phyloP scores from a whole-genome alignment of 1,140 invertebrate species.

The Gryon sp. region DNA sequence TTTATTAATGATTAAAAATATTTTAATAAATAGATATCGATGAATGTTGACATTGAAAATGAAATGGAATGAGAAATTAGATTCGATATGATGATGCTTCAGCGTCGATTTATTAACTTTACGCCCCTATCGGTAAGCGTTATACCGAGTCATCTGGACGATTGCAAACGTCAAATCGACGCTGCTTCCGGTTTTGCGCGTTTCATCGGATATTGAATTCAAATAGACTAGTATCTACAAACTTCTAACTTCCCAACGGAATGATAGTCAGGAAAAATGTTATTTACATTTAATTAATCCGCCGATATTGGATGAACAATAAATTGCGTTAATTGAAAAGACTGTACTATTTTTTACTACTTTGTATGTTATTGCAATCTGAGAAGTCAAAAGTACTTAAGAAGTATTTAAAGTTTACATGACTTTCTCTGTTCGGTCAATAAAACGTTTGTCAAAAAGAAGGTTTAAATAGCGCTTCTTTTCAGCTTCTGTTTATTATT shows the following conservation, averaged over 20 bases:
- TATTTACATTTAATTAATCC: conserved; percentile 44
- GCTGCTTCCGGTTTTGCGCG: conserved; percentile 46
- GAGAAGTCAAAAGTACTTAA: too few species aligned
- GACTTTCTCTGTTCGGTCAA: too few species aligned
- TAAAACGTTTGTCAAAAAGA: too few species aligned
- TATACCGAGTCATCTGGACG: conserved; percentile 24
- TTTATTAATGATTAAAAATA: too few species aligned
- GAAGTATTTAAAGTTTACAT: too few species aligned
- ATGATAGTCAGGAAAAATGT: conserved; percentile 26
- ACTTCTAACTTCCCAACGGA: conserved; percentile 19
- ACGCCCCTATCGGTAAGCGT: conserved; percentile 23
- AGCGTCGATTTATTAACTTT: conserved; percentile 36
- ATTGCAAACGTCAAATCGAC: conserved; percentile 47
- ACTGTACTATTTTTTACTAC: too few species aligned
- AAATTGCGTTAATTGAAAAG: too few species aligned
- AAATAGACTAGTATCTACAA: conserved; percentile 42
- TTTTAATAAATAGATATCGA: too few species aligned
- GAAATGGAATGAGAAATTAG: conserved; percentile 46
- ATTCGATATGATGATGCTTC: conserved; percentile 10
- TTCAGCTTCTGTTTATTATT: too few species aligned
- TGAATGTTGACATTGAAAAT: too few species aligned
- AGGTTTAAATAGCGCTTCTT: too few species aligned
- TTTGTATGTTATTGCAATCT: too few species aligned
- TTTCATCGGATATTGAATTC: conserved; percentile 54
- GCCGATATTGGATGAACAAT: neutral